Evolutionary conservation across 92 coral and sea anemone species (phyloP).

Genomic region (Epizoanthus stellaris): DNA sequence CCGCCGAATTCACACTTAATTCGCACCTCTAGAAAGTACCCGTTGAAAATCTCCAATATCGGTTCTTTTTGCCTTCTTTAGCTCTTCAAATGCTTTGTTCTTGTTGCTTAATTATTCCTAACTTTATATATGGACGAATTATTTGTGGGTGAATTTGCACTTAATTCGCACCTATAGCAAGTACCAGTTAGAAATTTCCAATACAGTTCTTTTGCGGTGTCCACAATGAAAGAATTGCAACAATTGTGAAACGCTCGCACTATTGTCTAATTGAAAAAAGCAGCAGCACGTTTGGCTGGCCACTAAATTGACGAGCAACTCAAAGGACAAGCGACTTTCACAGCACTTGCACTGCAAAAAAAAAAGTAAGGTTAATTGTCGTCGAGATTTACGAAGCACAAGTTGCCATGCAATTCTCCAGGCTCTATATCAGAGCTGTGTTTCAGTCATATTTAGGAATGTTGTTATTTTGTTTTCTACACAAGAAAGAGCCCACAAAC

Average conservation of each 20-base stretch:
- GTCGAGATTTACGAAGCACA: no score
- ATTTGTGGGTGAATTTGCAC: conserved; percentile 24
- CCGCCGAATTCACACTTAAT: no score
- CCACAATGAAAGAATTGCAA: conserved; percentile 9
- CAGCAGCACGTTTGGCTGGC: background rate
- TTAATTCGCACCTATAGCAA: conserved; percentile 37
- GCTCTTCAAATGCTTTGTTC: background rate
- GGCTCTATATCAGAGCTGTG: no score
- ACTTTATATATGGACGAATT: background rate
- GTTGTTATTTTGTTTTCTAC: conserved; percentile 11
- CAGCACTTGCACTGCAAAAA: no score
- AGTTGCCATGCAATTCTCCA: no score
- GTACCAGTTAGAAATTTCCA: conserved; percentile 6
- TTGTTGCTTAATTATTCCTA: background rate
- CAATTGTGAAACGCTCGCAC: conserved; percentile 24
- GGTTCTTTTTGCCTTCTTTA: background rate
- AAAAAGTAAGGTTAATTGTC: no score
- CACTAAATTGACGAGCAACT: no score
- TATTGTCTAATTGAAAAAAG: conserved; percentile 36
- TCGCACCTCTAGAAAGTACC: no score
- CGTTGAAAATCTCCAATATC: no score
- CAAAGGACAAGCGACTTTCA: no score
- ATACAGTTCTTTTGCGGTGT: conserved; percentile 1
- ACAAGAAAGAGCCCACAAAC: background rate
- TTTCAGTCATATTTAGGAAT: conserved; percentile 1